Conservation (phyloP, 2,797 vertebrate species). For the Sebastes umbrosus region DNA sequence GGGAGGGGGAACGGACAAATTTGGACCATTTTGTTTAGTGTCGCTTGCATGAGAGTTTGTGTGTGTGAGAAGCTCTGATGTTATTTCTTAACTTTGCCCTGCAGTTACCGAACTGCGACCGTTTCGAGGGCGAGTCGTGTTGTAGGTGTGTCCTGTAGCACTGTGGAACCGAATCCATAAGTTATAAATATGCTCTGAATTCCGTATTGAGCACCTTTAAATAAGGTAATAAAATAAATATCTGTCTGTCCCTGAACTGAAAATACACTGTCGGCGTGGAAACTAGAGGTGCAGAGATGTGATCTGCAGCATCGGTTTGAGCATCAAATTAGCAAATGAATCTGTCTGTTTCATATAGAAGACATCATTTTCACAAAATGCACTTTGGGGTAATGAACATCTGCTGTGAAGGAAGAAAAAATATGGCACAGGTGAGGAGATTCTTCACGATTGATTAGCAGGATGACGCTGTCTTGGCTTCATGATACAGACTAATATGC, state of each 20-base stretch:
- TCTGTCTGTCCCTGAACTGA: not conserved
- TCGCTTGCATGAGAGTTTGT: not conserved
- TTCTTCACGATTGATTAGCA: not conserved
- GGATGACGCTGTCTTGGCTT: not conserved
- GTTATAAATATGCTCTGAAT: too few relatives aligned
- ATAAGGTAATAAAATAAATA: not conserved
- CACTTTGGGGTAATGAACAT: not conserved
- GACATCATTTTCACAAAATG: not conserved
- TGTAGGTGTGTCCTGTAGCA: too few relatives aligned
- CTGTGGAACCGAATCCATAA: too few relatives aligned
- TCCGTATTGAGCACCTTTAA: too few relatives aligned
- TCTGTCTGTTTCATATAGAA: not conserved
- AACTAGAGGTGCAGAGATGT: not conserved
- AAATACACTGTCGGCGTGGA: not conserved
- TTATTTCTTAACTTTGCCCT: conserved; percentile 7
- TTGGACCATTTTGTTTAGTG: conserved; percentile 49
- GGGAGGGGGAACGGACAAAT: conserved; percentile 43
- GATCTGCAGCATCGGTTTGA: not conserved
- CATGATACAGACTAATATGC: not conserved
- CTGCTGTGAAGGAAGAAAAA: not conserved
- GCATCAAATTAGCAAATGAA: conserved; percentile 9
- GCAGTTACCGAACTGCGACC: not conserved
- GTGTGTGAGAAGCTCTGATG: not conserved
- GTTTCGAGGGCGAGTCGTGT: too few relatives aligned
- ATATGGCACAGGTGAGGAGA: not conserved